phyloP scores from a whole-genome alignment of 2,797 vertebrate genomes.

The Cryptoprocta ferox region DNA sequence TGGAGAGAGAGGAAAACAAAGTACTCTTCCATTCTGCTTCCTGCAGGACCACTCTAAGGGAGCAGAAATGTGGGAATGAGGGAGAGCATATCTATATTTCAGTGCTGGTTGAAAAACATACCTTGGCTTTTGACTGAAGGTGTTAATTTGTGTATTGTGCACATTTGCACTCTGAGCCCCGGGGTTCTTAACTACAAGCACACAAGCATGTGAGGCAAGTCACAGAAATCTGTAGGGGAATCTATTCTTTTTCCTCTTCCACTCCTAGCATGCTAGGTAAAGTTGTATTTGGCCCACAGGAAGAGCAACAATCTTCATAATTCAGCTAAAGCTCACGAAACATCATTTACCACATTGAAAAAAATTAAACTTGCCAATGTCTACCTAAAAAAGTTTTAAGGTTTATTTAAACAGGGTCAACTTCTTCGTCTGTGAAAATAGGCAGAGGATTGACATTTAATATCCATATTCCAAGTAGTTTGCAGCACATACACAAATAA shows the following conservation, averaged over 20 bases:
- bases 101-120: slow-evolving; percentile 3
- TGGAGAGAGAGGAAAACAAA: not conserved
- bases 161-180: not conserved
- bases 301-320: slow-evolving; percentile 1
- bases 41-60: not conserved
- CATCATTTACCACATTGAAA: not conserved
- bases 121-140: not conserved
- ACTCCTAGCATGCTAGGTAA: not conserved
- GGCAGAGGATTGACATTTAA: slow-evolving; percentile 17
- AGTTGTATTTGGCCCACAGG: not conserved
- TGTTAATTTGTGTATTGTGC: slow-evolving; percentile 41
- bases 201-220: not conserved
- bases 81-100: not conserved
- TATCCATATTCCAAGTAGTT: not conserved
- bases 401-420: slow-evolving; percentile 47
- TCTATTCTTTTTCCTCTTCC: not conserved
- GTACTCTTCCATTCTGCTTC: not conserved
- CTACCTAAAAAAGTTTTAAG: not conserved
- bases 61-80: not conserved
- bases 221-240: not conserved
- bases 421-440: slow-evolving; percentile 62
- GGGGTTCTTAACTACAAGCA: not conserved
- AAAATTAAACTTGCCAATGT: not conserved
- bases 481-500: not conserved
- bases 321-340: not conserved